Evolutionary conservation across 1,140 invertebrate species (phyloP), one percentile per base, ranked within the genome.

Genomic region (Asbolus verrucosus): DNA sequence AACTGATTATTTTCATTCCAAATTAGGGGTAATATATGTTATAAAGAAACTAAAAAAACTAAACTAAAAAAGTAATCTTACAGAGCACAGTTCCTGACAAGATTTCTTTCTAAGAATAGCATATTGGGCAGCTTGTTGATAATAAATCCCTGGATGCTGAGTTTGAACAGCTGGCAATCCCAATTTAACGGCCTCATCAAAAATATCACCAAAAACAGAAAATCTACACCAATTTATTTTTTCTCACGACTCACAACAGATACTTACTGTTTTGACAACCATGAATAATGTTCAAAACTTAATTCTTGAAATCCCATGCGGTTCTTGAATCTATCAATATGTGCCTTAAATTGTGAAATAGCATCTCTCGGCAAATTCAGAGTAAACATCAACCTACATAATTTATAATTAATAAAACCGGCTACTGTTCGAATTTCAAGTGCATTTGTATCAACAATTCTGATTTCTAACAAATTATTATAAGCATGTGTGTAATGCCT

Each of bases 121-220:
- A 83, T 94, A 92, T 76, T 94, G 90, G 1, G 96, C 96, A 27
- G 96, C 95, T 83, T 94, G 90, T 80, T 98, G 94, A 79, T 94
- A 98, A 84, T 98, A 98, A 81, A 97, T 94, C 0, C 96, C 97
- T 14, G 97, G 97, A 85, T 99, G 95, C 80, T 98, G 95, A 0
- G 94, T 96, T 80, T 97, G 95, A 65, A 96, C 90, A 5, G 95
- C 94, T 18, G 92, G 91, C 43, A 98, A 83, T 15, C 95, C 95
- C 75, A 91, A 87, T 77, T 92, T 89, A 27, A 98, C 95, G 13
- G 96, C 95, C 83, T 97, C 94, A 83, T 97, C 94, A 87, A 98
- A 98, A 27, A 98, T 84, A 79, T 97, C 94, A 21, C 93, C 97
- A 88, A 98, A 98, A 16, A 89, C 87, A 75, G 87, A 89, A 76